A percentile compares a stretch with the other conserved stretches of the same genome.
phyloP scores from a whole-genome alignment of 2,888 invertebrate species.

The Oasisia sp. region DNA sequence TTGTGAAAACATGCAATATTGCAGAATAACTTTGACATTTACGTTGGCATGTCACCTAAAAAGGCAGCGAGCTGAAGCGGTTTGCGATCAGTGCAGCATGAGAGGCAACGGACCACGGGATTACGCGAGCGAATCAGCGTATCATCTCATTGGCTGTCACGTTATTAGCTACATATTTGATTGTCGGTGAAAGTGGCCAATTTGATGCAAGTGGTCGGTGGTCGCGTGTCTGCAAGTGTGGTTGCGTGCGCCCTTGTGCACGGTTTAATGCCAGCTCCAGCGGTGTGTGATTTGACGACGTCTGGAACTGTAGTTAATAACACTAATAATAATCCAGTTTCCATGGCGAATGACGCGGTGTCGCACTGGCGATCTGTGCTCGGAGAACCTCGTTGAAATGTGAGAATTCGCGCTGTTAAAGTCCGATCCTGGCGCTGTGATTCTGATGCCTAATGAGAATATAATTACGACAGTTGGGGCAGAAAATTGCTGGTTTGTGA shows the following conservation, averaged over 20 bases:
- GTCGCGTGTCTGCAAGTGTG: background rate
- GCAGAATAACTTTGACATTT: background rate
- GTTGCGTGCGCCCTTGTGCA: background rate
- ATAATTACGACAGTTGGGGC: too few species aligned
- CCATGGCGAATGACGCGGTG: background rate
- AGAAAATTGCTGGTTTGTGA: background rate
- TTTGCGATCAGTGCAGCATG: background rate
- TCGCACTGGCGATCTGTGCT: background rate
- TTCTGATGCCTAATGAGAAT: too few species aligned
- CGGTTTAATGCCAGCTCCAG: background rate
- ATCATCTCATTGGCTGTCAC: background rate
- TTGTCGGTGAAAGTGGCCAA: conserved; percentile 4
- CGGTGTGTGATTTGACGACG: background rate
- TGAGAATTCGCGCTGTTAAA: background rate
- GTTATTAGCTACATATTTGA: conserved; percentile 6
- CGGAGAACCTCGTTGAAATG: background rate
- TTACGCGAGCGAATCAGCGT: background rate
- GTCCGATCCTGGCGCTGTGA: too few species aligned
- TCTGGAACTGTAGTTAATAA: conserved; percentile 2
- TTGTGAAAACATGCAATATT: background rate
- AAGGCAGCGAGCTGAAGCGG: background rate
- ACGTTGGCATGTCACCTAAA: background rate
- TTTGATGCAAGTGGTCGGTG: background rate
- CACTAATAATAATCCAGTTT: background rate
- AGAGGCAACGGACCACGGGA: background rate